A percentile compares a stretch with the other conserved stretches of the same genome.
phyloP scores from a whole-genome alignment of 2,797 vertebrate genomes.

The Chelidonichthys spinosus region DNA sequence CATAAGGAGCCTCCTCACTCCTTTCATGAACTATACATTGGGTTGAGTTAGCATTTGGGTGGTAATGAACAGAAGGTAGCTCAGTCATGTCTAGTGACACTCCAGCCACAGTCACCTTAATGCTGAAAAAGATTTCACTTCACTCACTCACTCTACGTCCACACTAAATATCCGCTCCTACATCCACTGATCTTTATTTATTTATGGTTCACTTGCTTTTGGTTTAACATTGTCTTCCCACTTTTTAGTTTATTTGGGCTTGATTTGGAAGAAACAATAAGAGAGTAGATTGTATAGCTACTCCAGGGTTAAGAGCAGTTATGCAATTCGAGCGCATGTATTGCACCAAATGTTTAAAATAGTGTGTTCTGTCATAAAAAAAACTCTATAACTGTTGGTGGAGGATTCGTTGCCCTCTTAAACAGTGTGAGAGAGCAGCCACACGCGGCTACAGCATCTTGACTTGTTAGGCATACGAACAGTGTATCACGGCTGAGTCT shows the following conservation, averaged over 20 bases:
- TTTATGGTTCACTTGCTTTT: constrained; percentile 27
- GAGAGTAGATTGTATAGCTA: background rate
- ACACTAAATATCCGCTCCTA: constrained; percentile 53
- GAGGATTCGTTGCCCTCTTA: constrained; percentile 29
- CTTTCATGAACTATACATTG: background rate
- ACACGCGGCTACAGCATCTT: constrained; percentile 15
- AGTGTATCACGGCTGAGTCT: constrained; percentile 33
- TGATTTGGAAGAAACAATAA: constrained; percentile 10
- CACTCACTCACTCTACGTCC: constrained; percentile 61
- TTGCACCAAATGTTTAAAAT: background rate
- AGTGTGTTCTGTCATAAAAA: background rate
- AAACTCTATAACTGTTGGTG: background rate
- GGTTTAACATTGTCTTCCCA: constrained; percentile 35
- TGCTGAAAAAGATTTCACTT: constrained; percentile 50
- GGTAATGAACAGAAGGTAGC: constrained; percentile 27
- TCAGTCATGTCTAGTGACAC: constrained; percentile 53
- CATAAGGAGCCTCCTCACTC: background rate
- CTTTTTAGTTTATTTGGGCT: constrained; percentile 27
- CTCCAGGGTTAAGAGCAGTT: background rate
- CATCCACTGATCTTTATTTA: constrained; percentile 51
- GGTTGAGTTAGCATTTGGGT: background rate
- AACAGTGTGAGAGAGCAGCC: constrained; percentile 29
- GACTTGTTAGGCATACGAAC: constrained; percentile 18
- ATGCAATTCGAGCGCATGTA: background rate
- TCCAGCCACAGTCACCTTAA: constrained; percentile 53